phyloP scores from a whole-genome alignment of 2,113 vertebrate genomes.

The Platichthys stellatus region DNA sequence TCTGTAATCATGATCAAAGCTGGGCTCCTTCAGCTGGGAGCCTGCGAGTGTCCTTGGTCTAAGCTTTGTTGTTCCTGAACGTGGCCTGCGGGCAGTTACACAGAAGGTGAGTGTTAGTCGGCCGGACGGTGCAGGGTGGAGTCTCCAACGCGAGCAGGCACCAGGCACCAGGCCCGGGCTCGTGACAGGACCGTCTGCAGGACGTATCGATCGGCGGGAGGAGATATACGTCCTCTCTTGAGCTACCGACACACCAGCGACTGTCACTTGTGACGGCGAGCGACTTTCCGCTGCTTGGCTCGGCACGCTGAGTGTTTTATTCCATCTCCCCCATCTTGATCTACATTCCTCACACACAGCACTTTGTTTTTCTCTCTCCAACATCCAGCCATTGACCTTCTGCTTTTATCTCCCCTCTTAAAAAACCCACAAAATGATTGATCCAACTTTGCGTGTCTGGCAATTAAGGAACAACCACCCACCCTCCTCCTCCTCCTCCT shows the following conservation, averaged over 20 bases:
- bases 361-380: slow-evolving; percentile 10
- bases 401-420: slow-evolving; percentile 33
- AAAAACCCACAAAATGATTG: slow-evolving; percentile 46
- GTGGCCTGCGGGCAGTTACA: slow-evolving; percentile 41
- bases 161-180: slow-evolving; percentile 20
- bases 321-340: not conserved
- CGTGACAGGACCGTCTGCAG: slow-evolving; percentile 40
- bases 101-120: slow-evolving; percentile 5
- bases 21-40: slow-evolving; percentile 52
- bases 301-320: not conserved
- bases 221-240: slow-evolving; percentile 40
- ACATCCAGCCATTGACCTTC: slow-evolving; percentile 47
- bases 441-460: not conserved
- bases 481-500: not conserved
- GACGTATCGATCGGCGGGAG: slow-evolving; percentile 65
- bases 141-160: slow-evolving; percentile 15
- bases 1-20: slow-evolving; percentile 76
- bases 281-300: slow-evolving; percentile 4
- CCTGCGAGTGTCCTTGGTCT: slow-evolving; percentile 40
- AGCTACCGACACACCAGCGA: slow-evolving; percentile 15
- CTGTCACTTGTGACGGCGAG: slow-evolving; percentile 37
- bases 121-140: slow-evolving; percentile 22
- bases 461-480: slow-evolving; percentile 42
- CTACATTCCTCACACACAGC: slow-evolving; percentile 17
- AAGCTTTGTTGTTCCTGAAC: slow-evolving; percentile 51